Evolutionary conservation across 2,888 invertebrate genomes (phyloP), one percentile per base, ranked within the genome.

Genomic region (Pachliopta kotzebuea): DNA sequence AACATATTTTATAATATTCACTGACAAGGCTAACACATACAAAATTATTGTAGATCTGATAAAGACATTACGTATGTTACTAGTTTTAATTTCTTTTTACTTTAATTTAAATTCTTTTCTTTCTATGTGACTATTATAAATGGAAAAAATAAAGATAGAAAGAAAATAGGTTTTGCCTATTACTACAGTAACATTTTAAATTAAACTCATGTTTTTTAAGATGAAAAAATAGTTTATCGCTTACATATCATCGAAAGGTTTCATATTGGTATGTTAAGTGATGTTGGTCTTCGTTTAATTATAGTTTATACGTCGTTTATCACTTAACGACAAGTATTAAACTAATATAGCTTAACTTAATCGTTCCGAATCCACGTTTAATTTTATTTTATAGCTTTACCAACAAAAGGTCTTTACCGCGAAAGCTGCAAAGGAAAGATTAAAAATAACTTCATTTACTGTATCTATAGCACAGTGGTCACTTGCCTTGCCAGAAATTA

Each of bases 171-270:
- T 37, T 37, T 14, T 37, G 11, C 14, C 11, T 11, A 14, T 37
- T 37, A 37, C 17, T 37, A 37, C 37, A 37, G 37, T 9, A 31
- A 31, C 31, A 7, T 14, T 14, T 14, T 45, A 18, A 45, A 2
- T n/a, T 6, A n/a, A 45, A 14, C 6, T 18, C 42, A 42, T 42
- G 14, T 2, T 42, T 42, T 42, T 42, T 2, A 6, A 4, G 1
- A 1, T 7, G 6, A 11, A 45, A 45, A 45, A 18, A 45, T 45
- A 1, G 45, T 4, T 0, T 7, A 45, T 18, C 18, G 45, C 18
- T 18, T 45, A 45, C 45, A 45, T 45, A n/a, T 45, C n/a, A 26
- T 26, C 8, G 29, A n/a, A 54, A n/a, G 54, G 54, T 54, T 54
- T 54, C 29, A 29, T 26, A 26, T 9, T n/a, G 26, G 26, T n/a